These are phyloP conservation scores for Cyprinodon diabolis DNA, from an alignment of 2,797 vertebrate genomes.

Conservation along the genomic window DNA sequence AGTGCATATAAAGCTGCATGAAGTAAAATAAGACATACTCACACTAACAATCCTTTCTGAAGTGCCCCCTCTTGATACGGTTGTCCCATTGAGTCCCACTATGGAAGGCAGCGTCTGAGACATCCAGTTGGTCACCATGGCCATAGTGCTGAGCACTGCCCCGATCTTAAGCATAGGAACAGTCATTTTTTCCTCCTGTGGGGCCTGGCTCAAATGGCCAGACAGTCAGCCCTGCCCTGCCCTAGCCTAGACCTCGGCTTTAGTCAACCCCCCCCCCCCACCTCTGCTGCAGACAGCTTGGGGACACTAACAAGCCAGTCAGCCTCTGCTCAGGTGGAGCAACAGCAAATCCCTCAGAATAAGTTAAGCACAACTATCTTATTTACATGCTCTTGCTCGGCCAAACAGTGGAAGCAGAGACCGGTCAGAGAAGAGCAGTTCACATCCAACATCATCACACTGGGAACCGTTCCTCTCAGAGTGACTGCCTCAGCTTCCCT, in stretches of 20 bases:
- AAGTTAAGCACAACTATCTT: slow-evolving; percentile 32
- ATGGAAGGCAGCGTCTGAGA: slow-evolving; percentile 94
- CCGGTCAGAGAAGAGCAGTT: slow-evolving; percentile 64
- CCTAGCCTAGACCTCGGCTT: slow-evolving; percentile 62
- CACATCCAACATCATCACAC: slow-evolving; percentile 77
- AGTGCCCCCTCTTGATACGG: slow-evolving; percentile 86
- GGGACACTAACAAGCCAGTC: slow-evolving; percentile 40
- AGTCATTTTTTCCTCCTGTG: slow-evolving; percentile 82
- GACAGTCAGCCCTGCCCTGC: slow-evolving; percentile 57
- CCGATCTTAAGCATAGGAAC: slow-evolving; percentile 95
- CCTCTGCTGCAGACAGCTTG: slow-evolving; percentile 41
- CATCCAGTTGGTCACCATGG: slow-evolving; percentile 99
- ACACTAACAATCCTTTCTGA: slow-evolving; percentile 93
- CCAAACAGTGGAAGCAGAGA: slow-evolving; percentile 54
- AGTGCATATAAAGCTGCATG: slow-evolving; percentile 11
- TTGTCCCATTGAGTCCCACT: slow-evolving; percentile 92
- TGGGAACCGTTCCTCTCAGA: slow-evolving; percentile 73
- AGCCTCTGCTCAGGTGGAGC: slow-evolving; percentile 48
- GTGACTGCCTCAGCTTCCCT: slow-evolving; percentile 67
- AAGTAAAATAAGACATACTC: slow-evolving; percentile 67
- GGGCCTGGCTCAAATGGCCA: slow-evolving; percentile 59
- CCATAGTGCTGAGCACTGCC: slow-evolving; percentile 97
- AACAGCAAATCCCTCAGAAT: slow-evolving; percentile 48
- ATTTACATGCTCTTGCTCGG: slow-evolving; percentile 46
- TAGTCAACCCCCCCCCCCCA: slow-evolving; percentile 55